Percentiles rank a stretch among this genome's conserved stretches.
Conservation (phyloP, 2,797 vertebrate genomes). For the Phylloscopus collybita region DNA sequence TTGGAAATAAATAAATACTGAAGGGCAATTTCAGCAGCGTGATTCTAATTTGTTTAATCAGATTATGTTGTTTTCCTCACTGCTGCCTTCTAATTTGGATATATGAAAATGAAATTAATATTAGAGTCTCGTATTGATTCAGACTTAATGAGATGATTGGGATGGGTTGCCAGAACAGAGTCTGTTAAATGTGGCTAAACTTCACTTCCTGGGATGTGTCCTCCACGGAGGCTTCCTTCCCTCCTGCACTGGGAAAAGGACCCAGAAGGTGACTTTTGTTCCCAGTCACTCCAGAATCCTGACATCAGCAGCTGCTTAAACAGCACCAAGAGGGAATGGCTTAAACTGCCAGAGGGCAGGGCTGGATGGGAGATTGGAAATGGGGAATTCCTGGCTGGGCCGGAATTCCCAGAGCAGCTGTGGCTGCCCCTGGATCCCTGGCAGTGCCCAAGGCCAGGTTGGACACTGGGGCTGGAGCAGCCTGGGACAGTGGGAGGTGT, state of each 20-base stretch:
- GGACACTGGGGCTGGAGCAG: background rate
- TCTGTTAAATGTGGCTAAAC: background rate
- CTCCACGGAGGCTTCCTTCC: background rate
- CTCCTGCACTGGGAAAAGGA: background rate
- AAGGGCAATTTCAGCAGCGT: constrained; percentile 69
- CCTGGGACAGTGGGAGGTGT: background rate
- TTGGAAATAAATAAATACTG: constrained; percentile 63
- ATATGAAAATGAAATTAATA: constrained; percentile 71
- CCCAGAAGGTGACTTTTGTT: background rate
- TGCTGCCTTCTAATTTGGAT: constrained; percentile 70
- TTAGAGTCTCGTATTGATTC: constrained; percentile 68
- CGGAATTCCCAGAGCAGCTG: background rate
- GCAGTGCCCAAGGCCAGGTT: background rate
- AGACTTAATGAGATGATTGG: constrained; percentile 59
- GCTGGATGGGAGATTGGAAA: fast-evolving
- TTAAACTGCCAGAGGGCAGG: background rate
- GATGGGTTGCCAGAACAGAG: background rate
- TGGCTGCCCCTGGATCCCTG: background rate
- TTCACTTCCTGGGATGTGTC: background rate
- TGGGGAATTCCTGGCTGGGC: background rate
- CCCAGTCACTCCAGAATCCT: fast-evolving
- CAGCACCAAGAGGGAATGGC: background rate
- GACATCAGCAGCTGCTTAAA: background rate
- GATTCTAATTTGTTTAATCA: constrained; percentile 77
- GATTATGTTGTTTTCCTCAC: constrained; percentile 73